Base-by-base conservation (phyloP, 2,797 vertebrate genomes). In the Triplophysa yarkandensis region DNA sequence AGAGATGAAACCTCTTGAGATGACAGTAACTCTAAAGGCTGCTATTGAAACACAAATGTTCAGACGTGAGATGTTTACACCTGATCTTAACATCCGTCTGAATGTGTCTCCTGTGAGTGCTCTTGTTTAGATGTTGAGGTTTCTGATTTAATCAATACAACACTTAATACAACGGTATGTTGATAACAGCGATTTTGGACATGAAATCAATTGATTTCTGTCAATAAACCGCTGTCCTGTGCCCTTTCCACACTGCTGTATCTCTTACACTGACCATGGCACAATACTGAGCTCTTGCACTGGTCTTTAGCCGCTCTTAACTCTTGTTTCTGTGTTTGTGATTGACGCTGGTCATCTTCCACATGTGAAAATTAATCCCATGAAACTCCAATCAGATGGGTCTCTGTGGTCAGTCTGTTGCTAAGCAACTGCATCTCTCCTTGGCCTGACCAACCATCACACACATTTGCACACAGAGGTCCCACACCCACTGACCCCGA, bases 351-450 rank as follows among this genome's bases (percentile, higher is more conserved):
- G 80, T 85, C 84, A 85, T 81, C 75, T 80, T 76, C 76, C 71
- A 69, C 76, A 74, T 78, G 80, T 54, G 83, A 84, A 85, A 91
- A 92, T 90, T 90, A 90, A 92, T 91, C 88, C 84, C 85, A 85
- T 85, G 86, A 87, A 88, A 87, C 87, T 85, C 83, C 86, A 87
- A 89, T 88, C 88, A 89, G 86, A 86, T 77, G 82, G 83, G 85
- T 86, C 87, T 89, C 89, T 85, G 86, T 83, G 85, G 89, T 88
- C 87, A 88, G 83, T 80, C 82, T 82, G 91, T 92, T 89, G 90
- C 92, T 89, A 90, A 85, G 92, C 89, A 87, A 91, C 90, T 80
- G 60, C 74, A 74, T 82, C 83, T 86, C 78, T 84, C 85, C 79
- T 76, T 67, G 84, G 81, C 77, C 73, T 36, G 80, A 72, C 76